phyloP scores from a whole-genome alignment of 2,797 vertebrate species.

The Sebastes aleutianus region DNA sequence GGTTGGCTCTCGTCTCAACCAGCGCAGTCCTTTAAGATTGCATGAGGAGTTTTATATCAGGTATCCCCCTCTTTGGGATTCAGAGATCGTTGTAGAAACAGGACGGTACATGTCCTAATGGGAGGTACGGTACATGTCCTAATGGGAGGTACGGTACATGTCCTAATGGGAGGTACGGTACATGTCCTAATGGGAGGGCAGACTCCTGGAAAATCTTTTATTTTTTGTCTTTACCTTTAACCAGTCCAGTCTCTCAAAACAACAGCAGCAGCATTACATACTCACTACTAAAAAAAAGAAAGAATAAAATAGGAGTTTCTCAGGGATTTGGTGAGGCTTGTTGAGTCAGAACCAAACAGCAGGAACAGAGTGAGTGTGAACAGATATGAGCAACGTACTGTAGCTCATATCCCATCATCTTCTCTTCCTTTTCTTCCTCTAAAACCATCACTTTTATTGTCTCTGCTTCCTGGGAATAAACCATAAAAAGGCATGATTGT shows the following conservation, averaged over 20 bases:
- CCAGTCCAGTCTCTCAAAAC: background rate
- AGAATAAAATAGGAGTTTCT: background rate
- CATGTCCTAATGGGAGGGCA: background rate
- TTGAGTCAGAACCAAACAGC: background rate
- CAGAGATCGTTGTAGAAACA: background rate
- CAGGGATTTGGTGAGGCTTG: background rate
- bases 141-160: background rate
- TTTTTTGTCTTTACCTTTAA: background rate
- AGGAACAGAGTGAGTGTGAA: background rate
- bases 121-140: background rate
- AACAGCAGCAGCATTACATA: background rate
- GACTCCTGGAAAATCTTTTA: background rate
- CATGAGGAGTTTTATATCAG: background rate
- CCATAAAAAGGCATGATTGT: background rate
- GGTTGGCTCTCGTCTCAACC: background rate
- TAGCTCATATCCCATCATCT: background rate
- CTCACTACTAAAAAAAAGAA: background rate
- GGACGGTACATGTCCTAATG: too few relatives aligned
- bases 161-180: background rate
- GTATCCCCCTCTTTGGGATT: background rate
- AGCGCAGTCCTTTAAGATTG: background rate
- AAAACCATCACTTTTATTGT: background rate
- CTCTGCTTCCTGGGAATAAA: background rate
- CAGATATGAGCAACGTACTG: background rate
- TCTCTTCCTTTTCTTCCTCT: background rate